Conservation (phyloP, 2,113 vertebrate genomes). For the Apodemus speciosus region DNA sequence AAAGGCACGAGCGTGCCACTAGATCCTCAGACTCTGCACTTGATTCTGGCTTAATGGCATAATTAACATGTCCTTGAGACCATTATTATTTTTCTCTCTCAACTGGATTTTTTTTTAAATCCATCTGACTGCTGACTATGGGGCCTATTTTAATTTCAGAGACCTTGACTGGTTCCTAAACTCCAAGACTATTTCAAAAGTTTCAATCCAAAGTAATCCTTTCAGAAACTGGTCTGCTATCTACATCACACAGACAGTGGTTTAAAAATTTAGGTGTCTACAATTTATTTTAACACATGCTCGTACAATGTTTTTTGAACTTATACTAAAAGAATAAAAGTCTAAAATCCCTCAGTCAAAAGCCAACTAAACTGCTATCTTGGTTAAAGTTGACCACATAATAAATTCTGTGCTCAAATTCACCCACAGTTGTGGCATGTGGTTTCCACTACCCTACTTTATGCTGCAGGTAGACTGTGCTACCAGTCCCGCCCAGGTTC, state of each 20-base stretch:
- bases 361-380: constrained; percentile 34
- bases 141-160: constrained; percentile 41
- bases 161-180: constrained; percentile 42
- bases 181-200: constrained; percentile 50
- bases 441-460: too few relatives aligned
- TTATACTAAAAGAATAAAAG: constrained; percentile 24
- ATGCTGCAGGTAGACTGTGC: too few relatives aligned
- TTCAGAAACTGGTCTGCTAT: constrained; percentile 39
- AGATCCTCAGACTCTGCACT: not conserved
- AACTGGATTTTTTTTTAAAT: not conserved
- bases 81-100: not conserved
- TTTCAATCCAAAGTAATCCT: constrained; percentile 31
- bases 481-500: too few relatives aligned
- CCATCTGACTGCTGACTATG: constrained; percentile 39
- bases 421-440: not conserved
- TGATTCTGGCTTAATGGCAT: not conserved
- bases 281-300: constrained; percentile 29
- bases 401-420: constrained; percentile 45
- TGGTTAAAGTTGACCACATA: constrained; percentile 47
- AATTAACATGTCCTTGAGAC: constrained; percentile 24
- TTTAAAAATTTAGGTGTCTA: constrained; percentile 7
- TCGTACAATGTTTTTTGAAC: not conserved
- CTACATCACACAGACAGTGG: constrained; percentile 17
- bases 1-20: not conserved
- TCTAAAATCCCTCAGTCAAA: constrained; percentile 16